Evolutionary conservation across 2,797 vertebrate genomes (phyloP), one percentile per base, ranked within the genome.

Genomic region (Heliangelus exortis): DNA sequence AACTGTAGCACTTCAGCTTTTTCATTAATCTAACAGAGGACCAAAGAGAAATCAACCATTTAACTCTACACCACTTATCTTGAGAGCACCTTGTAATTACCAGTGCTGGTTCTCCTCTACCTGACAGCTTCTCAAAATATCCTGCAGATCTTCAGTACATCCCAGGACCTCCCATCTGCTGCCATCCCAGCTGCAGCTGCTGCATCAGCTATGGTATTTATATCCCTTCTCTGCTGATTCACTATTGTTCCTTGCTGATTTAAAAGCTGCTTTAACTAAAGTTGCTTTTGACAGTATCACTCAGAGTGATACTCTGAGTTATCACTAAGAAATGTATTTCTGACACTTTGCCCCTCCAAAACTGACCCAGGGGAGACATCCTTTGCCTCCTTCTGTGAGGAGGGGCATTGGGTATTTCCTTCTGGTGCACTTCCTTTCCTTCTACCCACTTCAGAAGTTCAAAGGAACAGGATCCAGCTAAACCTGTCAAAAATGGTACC

Each of bases 161-260:
- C 84, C 90, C 90, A 77, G 62, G 83, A 39, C 28, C 66, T 67
- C 76, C 29, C 19, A 16, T 57, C 69, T 83, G 33, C 50, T 28
- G 43, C 29, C 20, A 71, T 29, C 66, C 62, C 86, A 74, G 81
- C 80, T 88, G 84, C 84, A 74, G 81, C 80, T 88, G 84, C 84
- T 75, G 33, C 77, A 54, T 62, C 95, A 92, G 82, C 68, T 84
- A 53, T 0, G 0, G 66, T 82, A 65, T 83, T 63, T 90, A 66
- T 45, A 80, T 65, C 34, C 74, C 68, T 59, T 53, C 83, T 78
- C 55, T 83, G 89, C 83, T 92, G 77, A 91, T 63, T 87, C 91
- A 92, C 88, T 68, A 10, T 39, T 65, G 71, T 23, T 66, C 80
- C 81, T 65, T 28, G 43, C 72, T 85, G 65, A 39, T 72, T 92